Percentiles rank a stretch among this genome's conserved stretches.
Evolutionary conservation across 1,140 invertebrate species (phyloP).

Genomic region (Bombus fervidus): DNA sequence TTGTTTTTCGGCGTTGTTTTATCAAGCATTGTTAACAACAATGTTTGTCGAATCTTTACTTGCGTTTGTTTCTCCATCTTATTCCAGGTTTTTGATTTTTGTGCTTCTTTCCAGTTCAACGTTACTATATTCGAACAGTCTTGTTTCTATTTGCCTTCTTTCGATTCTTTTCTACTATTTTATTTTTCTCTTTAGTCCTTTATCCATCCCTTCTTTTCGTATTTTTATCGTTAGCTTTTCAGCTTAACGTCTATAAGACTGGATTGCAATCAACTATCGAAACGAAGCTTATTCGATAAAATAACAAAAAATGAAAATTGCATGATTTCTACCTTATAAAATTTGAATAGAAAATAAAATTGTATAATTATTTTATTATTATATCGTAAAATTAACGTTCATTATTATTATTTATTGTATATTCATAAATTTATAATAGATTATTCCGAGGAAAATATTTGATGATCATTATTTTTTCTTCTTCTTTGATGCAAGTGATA

Average conservation of each 20-base stretch:
- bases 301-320: neutral
- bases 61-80: conserved; percentile 15
- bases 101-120: conserved; percentile 12
- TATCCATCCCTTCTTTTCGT: neutral
- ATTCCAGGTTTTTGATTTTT: conserved; percentile 9
- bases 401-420: neutral
- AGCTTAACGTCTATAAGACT: neutral
- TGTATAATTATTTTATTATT: neutral
- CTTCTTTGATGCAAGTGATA: neutral
- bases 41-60: conserved; percentile 22
- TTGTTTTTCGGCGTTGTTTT: neutral
- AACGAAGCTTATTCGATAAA: neutral
- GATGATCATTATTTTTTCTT: neutral
- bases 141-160: conserved; percentile 7
- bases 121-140: neutral
- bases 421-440: neutral
- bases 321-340: neutral
- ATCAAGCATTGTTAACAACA: conserved; percentile 22
- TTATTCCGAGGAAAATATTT: neutral
- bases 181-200: neutral
- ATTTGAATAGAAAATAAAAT: neutral
- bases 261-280: neutral
- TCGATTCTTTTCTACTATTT: neutral
- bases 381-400: neutral
- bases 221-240: neutral